Conservation (phyloP, 2,113 vertebrate species). For the Chlorodrepanis virens region DNA sequence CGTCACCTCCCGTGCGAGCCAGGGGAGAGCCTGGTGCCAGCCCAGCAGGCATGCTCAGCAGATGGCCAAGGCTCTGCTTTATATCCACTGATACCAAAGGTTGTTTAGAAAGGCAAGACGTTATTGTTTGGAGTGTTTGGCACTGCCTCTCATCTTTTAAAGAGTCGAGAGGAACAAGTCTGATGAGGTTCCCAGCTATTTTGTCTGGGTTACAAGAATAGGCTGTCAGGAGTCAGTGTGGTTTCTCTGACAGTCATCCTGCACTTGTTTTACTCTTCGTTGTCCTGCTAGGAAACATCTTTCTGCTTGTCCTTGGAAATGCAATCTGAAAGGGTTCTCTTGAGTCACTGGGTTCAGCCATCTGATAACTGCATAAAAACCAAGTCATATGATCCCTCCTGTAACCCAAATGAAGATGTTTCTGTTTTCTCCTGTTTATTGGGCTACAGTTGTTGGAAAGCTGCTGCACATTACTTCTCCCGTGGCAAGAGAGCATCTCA, state of each 20-base stretch:
- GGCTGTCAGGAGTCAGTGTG: not conserved
- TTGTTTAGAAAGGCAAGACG: conserved; percentile 63
- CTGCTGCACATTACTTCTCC: not conserved
- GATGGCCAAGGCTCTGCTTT: conserved; percentile 64
- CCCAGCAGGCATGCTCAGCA: conserved; percentile 52
- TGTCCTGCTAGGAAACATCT: not conserved
- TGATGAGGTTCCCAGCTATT: conserved; percentile 65
- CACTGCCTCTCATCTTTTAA: conserved; percentile 47
- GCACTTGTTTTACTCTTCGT: conserved; percentile 10
- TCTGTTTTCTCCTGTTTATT: conserved; percentile 18
- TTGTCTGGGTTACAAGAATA: not conserved
- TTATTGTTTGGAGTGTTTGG: conserved; percentile 62
- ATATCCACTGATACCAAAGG: conserved; percentile 50
- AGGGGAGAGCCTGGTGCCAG: conserved; percentile 30
- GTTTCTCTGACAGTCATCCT: not conserved
- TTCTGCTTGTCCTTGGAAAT: not conserved
- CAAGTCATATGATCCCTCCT: not conserved
- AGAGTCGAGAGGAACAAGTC: conserved; percentile 26
- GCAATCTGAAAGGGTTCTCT: not conserved
- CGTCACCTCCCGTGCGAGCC: not conserved
- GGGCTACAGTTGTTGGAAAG: not conserved
- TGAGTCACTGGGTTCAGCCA: not conserved
- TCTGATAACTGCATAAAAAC: not conserved
- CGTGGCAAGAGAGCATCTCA: not conserved
- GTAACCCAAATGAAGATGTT: not conserved